These are phyloP conservation scores for Cephus nigrinus DNA, from an alignment of 2,888 invertebrate genomes.

Conservation along the genomic window DNA sequence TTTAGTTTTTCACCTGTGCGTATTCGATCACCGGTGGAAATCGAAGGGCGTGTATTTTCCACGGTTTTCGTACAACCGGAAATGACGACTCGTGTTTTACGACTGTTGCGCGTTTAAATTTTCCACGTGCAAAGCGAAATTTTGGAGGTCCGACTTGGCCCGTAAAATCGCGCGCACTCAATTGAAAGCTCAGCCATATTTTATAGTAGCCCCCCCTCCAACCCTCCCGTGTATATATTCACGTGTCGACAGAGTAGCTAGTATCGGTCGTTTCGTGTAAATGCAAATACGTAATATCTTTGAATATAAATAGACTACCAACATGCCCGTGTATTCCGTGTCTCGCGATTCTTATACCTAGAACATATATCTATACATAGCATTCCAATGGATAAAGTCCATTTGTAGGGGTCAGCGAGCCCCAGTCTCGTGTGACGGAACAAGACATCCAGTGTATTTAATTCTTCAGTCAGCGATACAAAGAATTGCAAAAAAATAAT, in stretches of 20 bases:
- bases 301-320: no score
- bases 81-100: background rate
- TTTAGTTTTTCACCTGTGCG: slow-evolving; percentile 24
- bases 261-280: background rate
- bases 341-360: no score
- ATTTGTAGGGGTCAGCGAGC: no score
- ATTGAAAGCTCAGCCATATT: slow-evolving; percentile 40
- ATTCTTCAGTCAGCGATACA: background rate
- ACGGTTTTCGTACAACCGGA: slow-evolving; percentile 21
- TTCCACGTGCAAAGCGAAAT: background rate
- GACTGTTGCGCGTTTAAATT: background rate
- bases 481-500: no score
- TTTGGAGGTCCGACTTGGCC: slow-evolving; percentile 8
- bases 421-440: no score
- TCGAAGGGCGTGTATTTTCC: background rate
- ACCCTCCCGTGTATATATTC: background rate
- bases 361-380: no score
- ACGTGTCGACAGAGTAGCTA: background rate
- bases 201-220: slow-evolving; percentile 25
- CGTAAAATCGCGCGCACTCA: slow-evolving; percentile 39
- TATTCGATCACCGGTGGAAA: background rate
- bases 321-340: no score
- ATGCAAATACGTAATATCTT: background rate
- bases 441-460: no score
- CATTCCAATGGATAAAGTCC: no score